Base-by-base conservation (phyloP, 1,140 invertebrate genomes). In the Teleogryllus occipitalis region DNA sequence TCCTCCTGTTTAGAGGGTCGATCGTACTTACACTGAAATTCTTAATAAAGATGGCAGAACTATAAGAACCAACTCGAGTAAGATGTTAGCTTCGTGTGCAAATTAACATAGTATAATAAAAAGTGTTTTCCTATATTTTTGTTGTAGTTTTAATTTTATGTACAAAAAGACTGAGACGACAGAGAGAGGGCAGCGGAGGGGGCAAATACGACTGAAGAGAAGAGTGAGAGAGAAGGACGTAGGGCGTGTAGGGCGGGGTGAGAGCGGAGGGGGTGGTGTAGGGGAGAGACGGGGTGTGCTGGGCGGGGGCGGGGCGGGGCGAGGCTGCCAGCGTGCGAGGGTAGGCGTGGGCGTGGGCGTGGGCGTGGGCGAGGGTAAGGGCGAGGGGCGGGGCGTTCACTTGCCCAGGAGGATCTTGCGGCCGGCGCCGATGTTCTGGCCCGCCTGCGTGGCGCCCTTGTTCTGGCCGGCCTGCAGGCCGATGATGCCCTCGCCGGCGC, bases 391-490 rank as follows among this genome's bases (percentile, higher is more conserved):
- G 49, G 7, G 7, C 15, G 79, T 27, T 80, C 76, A 80, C 87
- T 95, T 96, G 86, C 94, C 94, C 75, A 95, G 88, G 79, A 95
- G 91, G 83, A 95, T 95, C 86, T 95, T 94, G 77, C 94, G 89
- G 14, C 90, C 92, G 75, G 97, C 97, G 8, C 97, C 97, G 80
- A 98, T 93, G 87, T 92, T 98, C 84, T 96, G 92, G 21, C 97
- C 97, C 0, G 94, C 91, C 84, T 97, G 95, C 0, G 92, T 92
- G 8, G 96, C 96, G 72, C 96, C 92, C 84, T 96, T 95, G 88
- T 98, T 98, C 77, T 92, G 93, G 75, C 97, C 97, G 78, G 95
- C 95, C 86, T 98, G 97, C 0, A 98, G 90, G 81, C 96, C 96
- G 82, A 98, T 96, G 22, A 97, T 90, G 1, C 90, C 88, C 83